Evolutionary conservation across 2,888 invertebrate species (phyloP).

Genomic region (Metalampra italica): DNA sequence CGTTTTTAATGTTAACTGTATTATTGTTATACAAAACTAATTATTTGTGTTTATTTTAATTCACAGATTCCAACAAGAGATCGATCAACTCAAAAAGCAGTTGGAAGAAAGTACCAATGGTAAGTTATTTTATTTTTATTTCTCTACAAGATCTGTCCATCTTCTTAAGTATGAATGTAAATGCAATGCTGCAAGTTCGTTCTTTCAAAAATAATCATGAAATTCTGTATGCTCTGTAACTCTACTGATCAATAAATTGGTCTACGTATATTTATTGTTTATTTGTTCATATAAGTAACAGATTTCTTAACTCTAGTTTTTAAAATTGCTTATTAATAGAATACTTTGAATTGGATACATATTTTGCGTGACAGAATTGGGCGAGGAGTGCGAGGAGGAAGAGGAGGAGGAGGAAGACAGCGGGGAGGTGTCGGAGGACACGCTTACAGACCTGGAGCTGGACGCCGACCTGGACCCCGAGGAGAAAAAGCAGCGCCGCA

Average conservation of each 20-base stretch:
- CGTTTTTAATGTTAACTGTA: too few species aligned
- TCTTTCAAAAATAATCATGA: too few species aligned
- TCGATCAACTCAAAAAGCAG: conserved; percentile 92
- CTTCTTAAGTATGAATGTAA: too few species aligned
- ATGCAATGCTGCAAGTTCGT: too few species aligned
- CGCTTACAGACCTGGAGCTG: conserved; percentile 72
- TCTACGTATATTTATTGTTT: too few species aligned
- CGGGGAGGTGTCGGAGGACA: conserved; percentile 65
- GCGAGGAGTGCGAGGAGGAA: conserved; percentile 27
- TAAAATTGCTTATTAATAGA: too few species aligned
- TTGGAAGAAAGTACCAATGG: conserved; percentile 84
- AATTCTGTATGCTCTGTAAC: too few species aligned
- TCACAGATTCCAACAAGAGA: conserved; percentile 93
- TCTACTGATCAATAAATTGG: too few species aligned
- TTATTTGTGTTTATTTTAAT: background rate
- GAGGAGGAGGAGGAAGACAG: conserved; percentile 53
- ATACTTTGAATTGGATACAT: background rate
- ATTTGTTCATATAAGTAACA: too few species aligned
- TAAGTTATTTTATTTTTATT: conserved; percentile 19
- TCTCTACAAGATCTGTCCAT: background rate
- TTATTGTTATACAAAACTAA: too few species aligned
- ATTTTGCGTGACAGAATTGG: background rate
- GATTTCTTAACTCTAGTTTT: too few species aligned
- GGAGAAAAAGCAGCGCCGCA: conserved; percentile 70
- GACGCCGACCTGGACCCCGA: conserved; percentile 69